Percentiles rank a stretch among this genome's conserved stretches.
Conservation (phyloP, 2,113 vertebrate species). For the Setophaga coronata region DNA sequence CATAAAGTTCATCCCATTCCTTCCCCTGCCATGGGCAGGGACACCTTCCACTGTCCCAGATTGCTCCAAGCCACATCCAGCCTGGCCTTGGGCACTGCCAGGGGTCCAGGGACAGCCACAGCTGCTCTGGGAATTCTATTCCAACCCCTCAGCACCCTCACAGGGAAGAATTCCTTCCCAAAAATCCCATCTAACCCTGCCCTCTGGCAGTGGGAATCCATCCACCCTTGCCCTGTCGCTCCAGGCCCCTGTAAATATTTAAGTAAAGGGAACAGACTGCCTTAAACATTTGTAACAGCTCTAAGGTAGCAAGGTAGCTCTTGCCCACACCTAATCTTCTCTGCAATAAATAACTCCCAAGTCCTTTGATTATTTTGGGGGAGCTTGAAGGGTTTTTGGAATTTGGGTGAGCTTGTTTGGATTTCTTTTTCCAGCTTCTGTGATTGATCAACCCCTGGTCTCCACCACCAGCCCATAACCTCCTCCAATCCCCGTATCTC, state of each 20-base stretch:
- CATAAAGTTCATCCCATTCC: rapidly evolving
- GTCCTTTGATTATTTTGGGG: not conserved
- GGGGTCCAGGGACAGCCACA: not conserved
- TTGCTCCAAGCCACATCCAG: rapidly evolving
- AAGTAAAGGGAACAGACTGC: not conserved
- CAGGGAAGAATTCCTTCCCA: not conserved
- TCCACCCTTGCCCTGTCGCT: too few species aligned
- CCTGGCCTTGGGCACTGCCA: not conserved
- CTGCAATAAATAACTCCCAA: not conserved
- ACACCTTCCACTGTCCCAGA: rapidly evolving
- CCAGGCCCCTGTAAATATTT: not conserved
- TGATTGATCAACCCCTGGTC: not conserved
- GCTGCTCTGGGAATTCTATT: not conserved
- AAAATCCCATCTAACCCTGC: not conserved
- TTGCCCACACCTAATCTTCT: not conserved
- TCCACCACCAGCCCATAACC: not conserved
- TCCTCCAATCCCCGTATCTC: rapidly evolving
- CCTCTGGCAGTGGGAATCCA: not conserved
- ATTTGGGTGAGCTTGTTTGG: too few species aligned
- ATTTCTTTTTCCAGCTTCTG: not conserved
- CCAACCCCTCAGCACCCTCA: not conserved
- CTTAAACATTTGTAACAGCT: not conserved
- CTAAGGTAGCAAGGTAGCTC: not conserved
- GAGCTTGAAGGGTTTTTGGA: rapidly evolving
- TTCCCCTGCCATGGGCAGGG: not conserved